Base-by-base conservation (phyloP, 2,888 invertebrate species). In the Hemithea aestivaria region DNA sequence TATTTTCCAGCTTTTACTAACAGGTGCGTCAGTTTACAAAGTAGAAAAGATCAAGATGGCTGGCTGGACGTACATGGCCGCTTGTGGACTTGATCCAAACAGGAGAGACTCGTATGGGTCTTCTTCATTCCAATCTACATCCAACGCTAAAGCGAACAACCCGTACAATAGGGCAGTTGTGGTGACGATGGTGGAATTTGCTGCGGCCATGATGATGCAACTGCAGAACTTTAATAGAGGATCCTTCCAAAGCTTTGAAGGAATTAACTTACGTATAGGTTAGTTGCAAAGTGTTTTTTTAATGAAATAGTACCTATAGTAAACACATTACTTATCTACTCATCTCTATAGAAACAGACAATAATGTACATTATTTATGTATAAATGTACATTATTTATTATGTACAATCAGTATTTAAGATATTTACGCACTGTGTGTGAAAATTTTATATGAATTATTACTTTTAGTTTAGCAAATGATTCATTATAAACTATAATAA, bases 11-110 rank as follows among this genome's bases (percentile, higher is more conserved):
- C 71, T 96, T 37, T 81, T 96, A 2, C 90, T 92, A 26, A 81
- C 87, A 2, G 89, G 90, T 27, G 62, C 87, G 0, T 84, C 91
- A 32, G 91, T 90, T 5, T 81, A 90, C 40, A 90, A 92, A 57
- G 93, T 99, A 6, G 98, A 99, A 75, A 98, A 98, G 81, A 98
- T 98, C 21, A 98, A 98, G 87, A 94, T 98, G 36, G 96, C 97
- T 28, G 97, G 96, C 42, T 96, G 96, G 90, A 98, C 98, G 0
- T 98, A 98, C 62, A 98, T 98, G 98, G 98, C 97, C 1, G 98
- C 97, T 1, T 96, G 96, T 62, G 98, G 98, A 0, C 85, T 98
- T 29, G 93, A 94, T 56, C 92, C 94, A 0, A 91, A 90, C 20
- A 88, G 92, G 32, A 88, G 92, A 39, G 89, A 90, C 58, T 91